Conservation (phyloP, 2,888 invertebrate genomes). For the Drosophila tanythrix region DNA sequence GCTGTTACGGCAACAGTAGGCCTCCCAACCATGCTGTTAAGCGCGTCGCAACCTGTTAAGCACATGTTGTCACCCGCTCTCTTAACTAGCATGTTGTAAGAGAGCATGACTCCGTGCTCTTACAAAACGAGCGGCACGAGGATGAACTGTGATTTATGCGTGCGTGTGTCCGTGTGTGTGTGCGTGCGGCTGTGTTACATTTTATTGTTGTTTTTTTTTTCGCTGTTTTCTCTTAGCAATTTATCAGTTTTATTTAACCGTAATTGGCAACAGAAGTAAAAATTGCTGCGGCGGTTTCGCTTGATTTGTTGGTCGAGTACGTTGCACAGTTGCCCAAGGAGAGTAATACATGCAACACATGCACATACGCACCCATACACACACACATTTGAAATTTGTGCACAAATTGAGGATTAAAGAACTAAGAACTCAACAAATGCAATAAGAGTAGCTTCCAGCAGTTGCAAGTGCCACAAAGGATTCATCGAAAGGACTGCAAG, state of each 20-base stretch:
- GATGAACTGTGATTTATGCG: neutral
- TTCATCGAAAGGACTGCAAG: too few species aligned
- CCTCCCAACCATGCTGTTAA: conserved; percentile 26
- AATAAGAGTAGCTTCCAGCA: neutral
- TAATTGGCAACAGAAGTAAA: neutral
- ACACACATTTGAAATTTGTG: too few species aligned
- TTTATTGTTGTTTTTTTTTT: neutral
- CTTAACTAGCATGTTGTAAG: neutral
- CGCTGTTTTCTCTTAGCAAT: neutral
- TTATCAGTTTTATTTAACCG: neutral
- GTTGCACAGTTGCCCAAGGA: neutral
- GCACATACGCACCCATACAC: neutral
- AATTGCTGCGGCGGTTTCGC: neutral
- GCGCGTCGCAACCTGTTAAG: conserved; percentile 29
- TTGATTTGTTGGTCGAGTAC: conserved; percentile 14
- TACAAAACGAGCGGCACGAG: conserved; percentile 8
- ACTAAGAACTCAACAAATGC: too few species aligned
- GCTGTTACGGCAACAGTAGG: conserved; percentile 44
- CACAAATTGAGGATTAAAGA: too few species aligned
- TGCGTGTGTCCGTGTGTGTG: neutral
- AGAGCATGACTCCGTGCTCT: conserved; percentile 29
- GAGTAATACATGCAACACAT: neutral
- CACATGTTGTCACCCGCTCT: conserved; percentile 15
- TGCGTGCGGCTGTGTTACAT: neutral
- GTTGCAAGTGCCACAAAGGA: neutral